Evolutionary conservation across 2,888 invertebrate genomes (phyloP), one percentile per base, ranked within the genome.

Genomic region (Eupeodes latifasciatus): DNA sequence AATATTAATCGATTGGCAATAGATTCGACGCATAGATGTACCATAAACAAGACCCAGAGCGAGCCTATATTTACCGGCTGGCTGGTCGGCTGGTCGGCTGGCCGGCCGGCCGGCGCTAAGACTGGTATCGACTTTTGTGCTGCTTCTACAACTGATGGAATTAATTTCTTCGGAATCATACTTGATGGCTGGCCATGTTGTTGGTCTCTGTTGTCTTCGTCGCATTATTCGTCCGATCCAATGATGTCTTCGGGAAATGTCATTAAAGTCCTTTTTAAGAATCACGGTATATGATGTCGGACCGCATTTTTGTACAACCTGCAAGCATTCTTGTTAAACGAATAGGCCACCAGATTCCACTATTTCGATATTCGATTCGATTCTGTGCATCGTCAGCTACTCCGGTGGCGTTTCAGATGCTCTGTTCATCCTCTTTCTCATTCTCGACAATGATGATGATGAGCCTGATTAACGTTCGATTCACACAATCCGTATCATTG

Each of bases 401-500:
- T 89, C 81, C 85, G 89, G 81, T 85, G 89, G 85, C 89, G 89
- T 89, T 82, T 82, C 40, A 61, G 74, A 67, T 76, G 62, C 59
- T 27, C 27, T 27, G 27, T 2, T 16, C 75, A 78, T 81, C 81
- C 72, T 83, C 10, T 40, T 57, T 11, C 61, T 61, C 62, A 7
- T 5, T 69, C 47, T 64, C 19, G 53, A 61, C 61, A 14, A 40
- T 69, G 61, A 66, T 19, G 84, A 87, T 72, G 72, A 72, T 72
- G 79, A 79, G 87, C 84, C 88, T 88, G 88, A 88, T 88, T 88
- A 89, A 85, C 85, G 89, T 89, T 85, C 89, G 85, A 85, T 89
- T 89, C 89, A 89, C 89, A 89, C 89, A 89, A 89, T 89, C 85
- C 81, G 76, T 82, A 85, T 82, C 85, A 81, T 64, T 82, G 89